phyloP scores from a whole-genome alignment of 2,888 invertebrate species.

The Mimumesa dahlbomi region DNA sequence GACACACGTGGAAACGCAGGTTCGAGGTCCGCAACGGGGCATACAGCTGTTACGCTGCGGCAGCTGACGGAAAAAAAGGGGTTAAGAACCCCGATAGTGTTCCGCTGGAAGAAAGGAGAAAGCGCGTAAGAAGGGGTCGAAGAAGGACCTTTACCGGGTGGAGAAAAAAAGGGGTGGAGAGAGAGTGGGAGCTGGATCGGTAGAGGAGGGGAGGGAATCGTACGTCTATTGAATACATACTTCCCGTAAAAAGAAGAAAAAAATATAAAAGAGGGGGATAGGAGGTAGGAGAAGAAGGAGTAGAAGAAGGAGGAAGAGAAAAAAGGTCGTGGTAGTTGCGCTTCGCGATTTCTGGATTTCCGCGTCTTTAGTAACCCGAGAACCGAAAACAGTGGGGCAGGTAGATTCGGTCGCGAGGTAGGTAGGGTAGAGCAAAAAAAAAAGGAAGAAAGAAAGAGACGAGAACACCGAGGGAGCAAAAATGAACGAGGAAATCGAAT shows the following conservation, averaged over 20 bases:
- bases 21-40: constrained; percentile 48
- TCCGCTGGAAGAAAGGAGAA: constrained; percentile 51
- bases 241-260: constrained; percentile 20
- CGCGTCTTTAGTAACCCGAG: constrained; percentile 79
- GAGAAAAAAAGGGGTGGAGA: constrained; percentile 42
- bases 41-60: constrained; percentile 76
- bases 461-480: constrained; percentile 11
- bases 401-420: constrained; percentile 54
- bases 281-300: neutral
- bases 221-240: constrained; percentile 50
- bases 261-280: neutral
- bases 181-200: constrained; percentile 31
- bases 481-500: constrained; percentile 50
- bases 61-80: constrained; percentile 79
- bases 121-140: constrained; percentile 56
- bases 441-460: constrained; percentile 4
- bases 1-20: constrained; percentile 31
- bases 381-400: constrained; percentile 74
- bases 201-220: constrained; percentile 26
- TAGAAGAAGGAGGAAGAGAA: constrained; percentile 5
- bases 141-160: constrained; percentile 51
- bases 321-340: constrained; percentile 48
- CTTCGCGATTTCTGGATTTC: constrained; percentile 79
- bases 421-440: too few relatives aligned
- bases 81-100: constrained; percentile 74